These are phyloP conservation scores for Hemicentrotus pulcherrimus DNA, from an alignment of 35 echinoderm and acorn worm species.

Conservation along the genomic window DNA sequence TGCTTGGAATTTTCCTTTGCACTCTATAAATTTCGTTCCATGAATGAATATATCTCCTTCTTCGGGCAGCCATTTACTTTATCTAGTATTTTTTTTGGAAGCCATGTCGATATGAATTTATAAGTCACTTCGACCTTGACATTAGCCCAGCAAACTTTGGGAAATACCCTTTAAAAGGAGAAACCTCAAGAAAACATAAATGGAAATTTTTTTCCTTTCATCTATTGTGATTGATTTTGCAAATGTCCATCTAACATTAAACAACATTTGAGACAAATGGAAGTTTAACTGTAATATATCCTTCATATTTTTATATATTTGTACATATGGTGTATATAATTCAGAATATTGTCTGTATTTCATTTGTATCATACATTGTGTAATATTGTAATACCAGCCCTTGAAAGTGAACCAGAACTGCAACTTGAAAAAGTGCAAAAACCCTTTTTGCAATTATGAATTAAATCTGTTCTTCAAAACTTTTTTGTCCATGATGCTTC, in stretches of 20 bases:
- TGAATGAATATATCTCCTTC: too few species aligned
- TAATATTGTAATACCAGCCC: neutral
- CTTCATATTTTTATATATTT: neutral
- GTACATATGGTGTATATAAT: neutral
- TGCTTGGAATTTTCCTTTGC: too few species aligned
- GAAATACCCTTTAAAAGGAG: neutral
- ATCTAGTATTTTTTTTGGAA: neutral
- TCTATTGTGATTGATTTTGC: neutral
- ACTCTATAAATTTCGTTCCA: too few species aligned
- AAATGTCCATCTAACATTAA: neutral
- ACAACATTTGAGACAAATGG: neutral
- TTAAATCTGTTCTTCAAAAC: too few species aligned
- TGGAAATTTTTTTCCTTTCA: too few species aligned
- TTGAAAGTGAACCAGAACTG: too few species aligned
- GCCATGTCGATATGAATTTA: neutral
- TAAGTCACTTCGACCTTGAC: neutral
- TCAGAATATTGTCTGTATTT: neutral
- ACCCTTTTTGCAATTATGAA: too few species aligned
- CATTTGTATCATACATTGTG: neutral
- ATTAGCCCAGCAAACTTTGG: neutral
- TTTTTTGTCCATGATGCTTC: too few species aligned
- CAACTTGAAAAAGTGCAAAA: too few species aligned
- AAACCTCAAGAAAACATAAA: too few species aligned
- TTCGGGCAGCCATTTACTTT: too few species aligned
- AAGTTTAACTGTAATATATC: neutral